Conservation (phyloP, 2,888 invertebrate genomes). For the Tenodera sinensis region DNA sequence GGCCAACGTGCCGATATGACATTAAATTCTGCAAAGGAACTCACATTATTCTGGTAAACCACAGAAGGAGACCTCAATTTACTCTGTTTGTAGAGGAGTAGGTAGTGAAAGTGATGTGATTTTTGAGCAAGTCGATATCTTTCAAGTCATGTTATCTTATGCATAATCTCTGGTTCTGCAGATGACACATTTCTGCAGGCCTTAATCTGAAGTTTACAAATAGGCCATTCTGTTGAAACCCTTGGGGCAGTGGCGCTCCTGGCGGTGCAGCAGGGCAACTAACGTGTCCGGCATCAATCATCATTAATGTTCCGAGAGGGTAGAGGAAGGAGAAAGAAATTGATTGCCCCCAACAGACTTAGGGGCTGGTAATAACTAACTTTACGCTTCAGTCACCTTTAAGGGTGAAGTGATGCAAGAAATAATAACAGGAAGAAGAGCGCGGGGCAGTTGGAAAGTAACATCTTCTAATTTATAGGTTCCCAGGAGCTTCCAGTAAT, state of each 20-base stretch:
- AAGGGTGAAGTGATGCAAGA: neutral
- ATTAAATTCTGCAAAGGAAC: no score
- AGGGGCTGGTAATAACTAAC: neutral
- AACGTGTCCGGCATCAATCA: conserved; percentile 5
- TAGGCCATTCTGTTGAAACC: neutral
- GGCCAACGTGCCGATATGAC: no score
- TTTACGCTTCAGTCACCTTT: neutral
- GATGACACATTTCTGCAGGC: neutral
- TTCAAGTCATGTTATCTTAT: no score
- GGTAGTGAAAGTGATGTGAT: no score
- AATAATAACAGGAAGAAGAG: neutral
- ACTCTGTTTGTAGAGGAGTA: no score
- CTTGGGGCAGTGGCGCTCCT: neutral
- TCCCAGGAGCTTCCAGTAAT: neutral
- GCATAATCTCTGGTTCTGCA: no score
- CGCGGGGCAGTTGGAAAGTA: neutral
- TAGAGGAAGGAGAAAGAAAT: neutral
- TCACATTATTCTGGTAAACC: no score
- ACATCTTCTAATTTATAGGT: neutral
- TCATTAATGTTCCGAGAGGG: conserved; percentile 5
- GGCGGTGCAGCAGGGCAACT: neutral
- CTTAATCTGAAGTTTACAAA: neutral
- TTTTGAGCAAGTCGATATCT: no score
- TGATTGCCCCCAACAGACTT: neutral
- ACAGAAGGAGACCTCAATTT: no score